phyloP scores from a whole-genome alignment of 2,888 invertebrate genomes.

The Petrolisthes manimaculis region DNA sequence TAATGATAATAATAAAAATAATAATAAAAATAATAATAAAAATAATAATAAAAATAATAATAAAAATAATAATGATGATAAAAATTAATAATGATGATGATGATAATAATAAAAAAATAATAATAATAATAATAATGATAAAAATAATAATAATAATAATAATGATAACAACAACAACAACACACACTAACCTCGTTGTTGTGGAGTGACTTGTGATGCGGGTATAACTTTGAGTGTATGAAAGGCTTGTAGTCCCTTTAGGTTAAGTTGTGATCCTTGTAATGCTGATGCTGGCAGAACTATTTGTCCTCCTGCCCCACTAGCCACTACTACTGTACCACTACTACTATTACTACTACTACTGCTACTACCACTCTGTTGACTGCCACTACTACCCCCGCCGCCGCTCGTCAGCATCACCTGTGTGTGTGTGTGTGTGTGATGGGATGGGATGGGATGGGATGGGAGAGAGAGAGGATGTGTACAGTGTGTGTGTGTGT shows the following conservation, averaged over 20 bases:
- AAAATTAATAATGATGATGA: too few species aligned
- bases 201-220: conserved; percentile 49
- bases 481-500: too few species aligned
- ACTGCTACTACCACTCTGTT: conserved; percentile 17
- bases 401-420: conserved; percentile 58
- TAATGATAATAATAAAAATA: too few species aligned
- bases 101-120: too few species aligned
- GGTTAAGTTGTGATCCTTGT: conserved; percentile 46
- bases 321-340: conserved; percentile 40
- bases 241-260: conserved; percentile 60
- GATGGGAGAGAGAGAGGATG: too few species aligned
- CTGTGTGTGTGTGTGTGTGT: conserved; percentile 5
- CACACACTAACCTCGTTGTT: conserved; percentile 44
- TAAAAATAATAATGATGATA: too few species aligned
- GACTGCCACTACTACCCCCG: conserved; percentile 33
- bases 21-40: too few species aligned
- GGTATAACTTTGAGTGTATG: conserved; percentile 63
- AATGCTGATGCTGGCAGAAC: conserved; percentile 61
- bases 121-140: too few species aligned
- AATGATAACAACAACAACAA: too few species aligned
- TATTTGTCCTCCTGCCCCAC: conserved; percentile 51
- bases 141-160: too few species aligned
- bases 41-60: too few species aligned
- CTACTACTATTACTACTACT: conserved; percentile 31
- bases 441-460: too few species aligned